phyloP scores from a whole-genome alignment of 1,140 invertebrate genomes.

The Habropoda laboriosa region DNA sequence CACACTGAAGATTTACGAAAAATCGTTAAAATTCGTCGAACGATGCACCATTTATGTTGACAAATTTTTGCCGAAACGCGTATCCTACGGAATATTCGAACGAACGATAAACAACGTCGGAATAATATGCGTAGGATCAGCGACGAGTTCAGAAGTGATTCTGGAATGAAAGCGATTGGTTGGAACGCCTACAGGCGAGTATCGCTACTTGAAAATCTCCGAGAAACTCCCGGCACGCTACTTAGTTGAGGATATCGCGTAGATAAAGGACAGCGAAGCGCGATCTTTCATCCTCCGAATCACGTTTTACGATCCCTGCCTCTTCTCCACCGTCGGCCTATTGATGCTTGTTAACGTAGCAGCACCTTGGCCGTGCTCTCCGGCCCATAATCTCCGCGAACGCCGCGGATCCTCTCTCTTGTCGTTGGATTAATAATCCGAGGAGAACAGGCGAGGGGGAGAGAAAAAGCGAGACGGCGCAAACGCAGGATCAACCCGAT shows the following conservation, averaged over 20 bases:
- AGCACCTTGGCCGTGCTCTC: slow-evolving; percentile 62
- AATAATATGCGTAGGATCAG: not conserved
- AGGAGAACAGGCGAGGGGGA: slow-evolving; percentile 52
- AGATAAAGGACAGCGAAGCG: slow-evolving; percentile 22
- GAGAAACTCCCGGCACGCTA: not conserved
- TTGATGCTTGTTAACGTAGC: slow-evolving; percentile 66
- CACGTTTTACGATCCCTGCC: slow-evolving; percentile 34
- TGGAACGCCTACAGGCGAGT: not conserved
- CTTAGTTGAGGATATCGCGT: not conserved
- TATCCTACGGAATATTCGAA: too few relatives aligned
- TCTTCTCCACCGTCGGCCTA: slow-evolving; percentile 24
- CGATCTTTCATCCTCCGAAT: slow-evolving; percentile 46
- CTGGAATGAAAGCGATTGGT: not conserved
- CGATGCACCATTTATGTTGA: too few relatives aligned
- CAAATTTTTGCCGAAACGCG: too few relatives aligned
- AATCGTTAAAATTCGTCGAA: too few relatives aligned
- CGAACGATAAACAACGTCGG: too few relatives aligned
- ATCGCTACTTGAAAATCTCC: not conserved
- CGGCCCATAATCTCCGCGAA: slow-evolving; percentile 63
- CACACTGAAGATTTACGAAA: too few relatives aligned
- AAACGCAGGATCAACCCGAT: slow-evolving; percentile 45
- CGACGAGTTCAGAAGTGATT: not conserved
- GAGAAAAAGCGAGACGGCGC: slow-evolving; percentile 60
- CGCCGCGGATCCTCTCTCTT: slow-evolving; percentile 59
- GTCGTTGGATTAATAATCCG: slow-evolving; percentile 70